Conservation (phyloP, 2,888 invertebrate species). For the Ormyrus nitidulus region DNA sequence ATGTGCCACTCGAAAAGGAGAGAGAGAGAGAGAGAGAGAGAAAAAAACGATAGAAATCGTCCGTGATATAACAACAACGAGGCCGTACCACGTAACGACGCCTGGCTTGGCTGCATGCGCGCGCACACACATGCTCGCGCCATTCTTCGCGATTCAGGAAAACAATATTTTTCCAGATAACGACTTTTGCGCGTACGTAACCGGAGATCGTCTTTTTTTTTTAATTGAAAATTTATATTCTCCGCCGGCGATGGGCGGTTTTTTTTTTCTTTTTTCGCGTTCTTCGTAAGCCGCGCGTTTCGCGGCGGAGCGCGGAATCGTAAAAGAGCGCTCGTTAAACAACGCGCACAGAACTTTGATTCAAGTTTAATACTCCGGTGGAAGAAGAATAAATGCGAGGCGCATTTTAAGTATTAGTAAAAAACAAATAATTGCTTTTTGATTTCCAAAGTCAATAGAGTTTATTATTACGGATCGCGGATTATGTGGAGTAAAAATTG, state of each 20-base stretch:
- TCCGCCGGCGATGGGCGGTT: background rate
- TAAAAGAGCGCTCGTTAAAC: background rate
- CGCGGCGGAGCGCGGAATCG: background rate
- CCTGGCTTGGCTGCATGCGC: conserved; percentile 10
- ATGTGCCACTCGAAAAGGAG: conserved; percentile 34
- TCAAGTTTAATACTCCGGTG: no score
- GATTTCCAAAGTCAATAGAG: no score
- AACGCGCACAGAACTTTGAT: no score
- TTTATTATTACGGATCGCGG: no score
- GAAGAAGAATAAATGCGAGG: no score
- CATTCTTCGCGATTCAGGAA: conserved; percentile 47
- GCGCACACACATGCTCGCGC: background rate
- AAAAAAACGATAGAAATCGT: conserved; percentile 51
- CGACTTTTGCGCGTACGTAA: conserved; percentile 47
- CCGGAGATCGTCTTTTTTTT: conserved; percentile 30
- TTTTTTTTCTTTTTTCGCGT: background rate
- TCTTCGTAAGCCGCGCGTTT: background rate
- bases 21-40: background rate
- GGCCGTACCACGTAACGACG: conserved; percentile 45
- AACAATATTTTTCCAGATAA: conserved; percentile 54
- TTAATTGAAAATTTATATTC: conserved; percentile 38
- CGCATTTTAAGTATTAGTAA: no score
- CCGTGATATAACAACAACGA: conserved; percentile 49
- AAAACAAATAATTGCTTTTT: no score
- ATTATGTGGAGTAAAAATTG: no score